A percentile compares a stretch with the other conserved stretches of the same genome.
Evolutionary conservation across 1,140 invertebrate genomes (phyloP).

Genomic region (Drosophila kikkawai): DNA sequence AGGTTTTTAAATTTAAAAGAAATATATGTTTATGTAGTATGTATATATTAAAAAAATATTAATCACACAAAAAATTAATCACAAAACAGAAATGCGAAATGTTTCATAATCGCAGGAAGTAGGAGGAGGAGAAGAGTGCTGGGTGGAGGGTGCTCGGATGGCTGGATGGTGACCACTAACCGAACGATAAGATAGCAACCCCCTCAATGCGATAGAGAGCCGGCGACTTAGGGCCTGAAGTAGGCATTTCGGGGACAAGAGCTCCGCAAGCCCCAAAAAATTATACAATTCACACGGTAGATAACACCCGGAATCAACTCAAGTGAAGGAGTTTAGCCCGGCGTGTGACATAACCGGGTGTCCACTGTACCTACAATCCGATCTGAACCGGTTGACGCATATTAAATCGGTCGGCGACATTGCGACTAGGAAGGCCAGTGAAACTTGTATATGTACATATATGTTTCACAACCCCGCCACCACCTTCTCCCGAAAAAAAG

Average conservation of each 20-base stretch:
- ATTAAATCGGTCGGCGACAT: slow-evolving; percentile 50
- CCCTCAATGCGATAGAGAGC: slow-evolving; percentile 39
- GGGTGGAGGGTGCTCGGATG: background rate
- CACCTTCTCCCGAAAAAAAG: background rate
- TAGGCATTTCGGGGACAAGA: slow-evolving; percentile 42
- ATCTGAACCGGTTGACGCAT: slow-evolving; percentile 48
- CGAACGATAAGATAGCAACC: slow-evolving; percentile 56
- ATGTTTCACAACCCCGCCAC: background rate
- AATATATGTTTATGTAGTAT: background rate
- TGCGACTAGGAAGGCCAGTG: slow-evolving; percentile 39
- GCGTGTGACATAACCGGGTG: slow-evolving; percentile 40
- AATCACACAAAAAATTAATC: slow-evolving; percentile 51
- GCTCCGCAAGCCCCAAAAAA: slow-evolving; percentile 32
- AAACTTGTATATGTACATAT: background rate
- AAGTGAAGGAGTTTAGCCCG: background rate
- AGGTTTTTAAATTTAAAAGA: slow-evolving; percentile 13
- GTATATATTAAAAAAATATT: background rate
- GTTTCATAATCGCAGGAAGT: slow-evolving; percentile 56
- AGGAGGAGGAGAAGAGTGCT: background rate
- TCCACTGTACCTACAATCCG: slow-evolving; percentile 16
- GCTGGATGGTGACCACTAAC: slow-evolving; percentile 9
- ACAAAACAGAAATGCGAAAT: slow-evolving; percentile 53
- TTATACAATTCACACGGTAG: slow-evolving; percentile 35
- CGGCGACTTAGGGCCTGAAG: slow-evolving; percentile 43
- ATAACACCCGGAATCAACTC: slow-evolving; percentile 18